Evolutionary conservation across 2,888 invertebrate species (phyloP).

Genomic region (Cephalotes varians): DNA sequence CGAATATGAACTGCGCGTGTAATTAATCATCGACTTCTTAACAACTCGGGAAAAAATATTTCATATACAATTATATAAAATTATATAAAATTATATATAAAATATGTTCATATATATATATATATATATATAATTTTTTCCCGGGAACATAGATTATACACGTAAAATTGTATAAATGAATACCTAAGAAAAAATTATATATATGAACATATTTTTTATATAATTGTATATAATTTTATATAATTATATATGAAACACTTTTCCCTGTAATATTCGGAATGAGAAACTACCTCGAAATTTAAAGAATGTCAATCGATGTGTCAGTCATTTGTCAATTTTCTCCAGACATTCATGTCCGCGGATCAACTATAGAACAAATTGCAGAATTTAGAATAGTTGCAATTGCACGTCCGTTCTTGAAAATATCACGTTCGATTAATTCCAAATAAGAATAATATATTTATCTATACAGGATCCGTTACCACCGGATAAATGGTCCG

Average conservation of each 20-base stretch:
- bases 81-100: no score
- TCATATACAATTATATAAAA: no score
- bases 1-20: background rate
- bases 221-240: no score
- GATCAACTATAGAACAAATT: background rate
- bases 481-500: slow-evolving; percentile 77
- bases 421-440: background rate
- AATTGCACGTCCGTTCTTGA: background rate
- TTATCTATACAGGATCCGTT: slow-evolving; percentile 76
- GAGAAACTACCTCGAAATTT: background rate
- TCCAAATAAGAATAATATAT: background rate
- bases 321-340: background rate
- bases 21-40: background rate
- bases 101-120: no score
- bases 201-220: no score
- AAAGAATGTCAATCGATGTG: background rate
- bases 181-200: no score
- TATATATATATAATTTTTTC: no score
- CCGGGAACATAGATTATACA: no score
- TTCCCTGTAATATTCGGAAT: background rate
- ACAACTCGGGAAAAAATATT: no score
- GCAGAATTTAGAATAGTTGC: background rate
- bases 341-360: background rate
- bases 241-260: no score
- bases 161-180: background rate